Base-by-base conservation (phyloP, 2,797 vertebrate genomes). In the Rhinatrema bivittatum region DNA sequence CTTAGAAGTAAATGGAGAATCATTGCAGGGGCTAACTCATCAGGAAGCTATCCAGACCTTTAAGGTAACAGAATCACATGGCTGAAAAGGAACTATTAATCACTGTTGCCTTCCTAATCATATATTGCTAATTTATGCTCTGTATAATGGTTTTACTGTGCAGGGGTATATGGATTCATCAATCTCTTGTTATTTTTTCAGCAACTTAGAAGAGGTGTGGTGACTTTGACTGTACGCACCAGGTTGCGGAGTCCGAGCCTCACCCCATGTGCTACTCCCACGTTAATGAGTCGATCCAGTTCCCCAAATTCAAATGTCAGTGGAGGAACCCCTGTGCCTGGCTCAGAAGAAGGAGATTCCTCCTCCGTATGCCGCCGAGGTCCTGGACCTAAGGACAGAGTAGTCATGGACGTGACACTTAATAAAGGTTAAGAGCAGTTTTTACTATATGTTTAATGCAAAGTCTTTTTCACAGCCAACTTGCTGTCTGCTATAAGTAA, bases 41-140 rank as follows among this genome's bases (percentile, higher is more conserved):
- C 93, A 94, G 62, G 89, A 95, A 65, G 94, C 94, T 49, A 98
- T 98, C 70, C 92, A 96, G 42, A 97, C 88, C 25, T 98, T 98
- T 70, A 98, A 98, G 93, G 93, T 98, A 81, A 72, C 1, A 1
- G 4, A 18, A 45, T 35, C 38, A 21, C 7, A 12, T 15, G 5
- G 14, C 17, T 23, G 25, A 12, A 2, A 0, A 1, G 1, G n/a
- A n/a, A n/a, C n/a, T n/a, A n/a, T n/a, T n/a, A n/a, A n/a, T n/a
- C n/a, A n/a, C n/a, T n/a, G n/a, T n/a, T n/a, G n/a, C n/a, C n/a
- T n/a, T n/a, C n/a, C n/a, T n/a, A n/a, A n/a, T n/a, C n/a, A n/a
- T n/a, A n/a, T n/a, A n/a, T n/a, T n/a, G n/a, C n/a, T n/a, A n/a
- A n/a, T n/a, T n/a, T n/a, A n/a, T n/a, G n/a, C n/a, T n/a, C n/a